Conservation (phyloP, 2,888 invertebrate species). For the Encarsia formosa region DNA sequence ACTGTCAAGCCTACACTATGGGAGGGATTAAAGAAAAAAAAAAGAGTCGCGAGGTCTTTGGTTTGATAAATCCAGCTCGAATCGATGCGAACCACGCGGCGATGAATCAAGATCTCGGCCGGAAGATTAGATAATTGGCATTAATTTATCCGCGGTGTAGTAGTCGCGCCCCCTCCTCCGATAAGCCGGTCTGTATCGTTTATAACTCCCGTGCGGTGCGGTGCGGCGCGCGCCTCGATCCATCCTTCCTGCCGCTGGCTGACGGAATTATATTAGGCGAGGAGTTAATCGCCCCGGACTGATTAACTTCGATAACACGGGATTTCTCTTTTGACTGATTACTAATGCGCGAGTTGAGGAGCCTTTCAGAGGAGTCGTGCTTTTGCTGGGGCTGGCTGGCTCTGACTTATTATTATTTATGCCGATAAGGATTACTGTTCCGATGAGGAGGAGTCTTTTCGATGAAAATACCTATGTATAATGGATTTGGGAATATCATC, state of each 20-base stretch:
- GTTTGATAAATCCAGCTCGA: background rate
- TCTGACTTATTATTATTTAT: too few species aligned
- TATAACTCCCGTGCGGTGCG: background rate
- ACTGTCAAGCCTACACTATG: too few species aligned
- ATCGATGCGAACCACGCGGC: background rate
- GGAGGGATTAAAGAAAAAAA: background rate
- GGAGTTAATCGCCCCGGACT: conserved; percentile 3
- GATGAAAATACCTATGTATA: too few species aligned
- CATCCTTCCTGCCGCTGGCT: background rate
- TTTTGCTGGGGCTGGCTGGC: too few species aligned
- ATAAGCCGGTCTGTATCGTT: too few species aligned
- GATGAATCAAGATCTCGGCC: conserved; percentile 13
- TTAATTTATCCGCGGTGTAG: conserved; percentile 22
- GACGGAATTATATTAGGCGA: background rate
- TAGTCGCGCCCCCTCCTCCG: too few species aligned
- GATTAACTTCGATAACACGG: conserved; percentile 2
- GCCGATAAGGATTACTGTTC: too few species aligned
- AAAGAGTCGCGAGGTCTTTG: background rate
- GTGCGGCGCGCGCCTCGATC: background rate
- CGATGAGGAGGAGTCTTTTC: too few species aligned
- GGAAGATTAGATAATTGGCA: conserved; percentile 27
- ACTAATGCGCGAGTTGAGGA: too few species aligned
- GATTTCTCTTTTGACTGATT: background rate
- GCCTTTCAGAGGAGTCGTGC: too few species aligned
- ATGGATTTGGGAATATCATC: too few species aligned